phyloP scores from a whole-genome alignment of 2,888 invertebrate species.

The Apamea anceps region DNA sequence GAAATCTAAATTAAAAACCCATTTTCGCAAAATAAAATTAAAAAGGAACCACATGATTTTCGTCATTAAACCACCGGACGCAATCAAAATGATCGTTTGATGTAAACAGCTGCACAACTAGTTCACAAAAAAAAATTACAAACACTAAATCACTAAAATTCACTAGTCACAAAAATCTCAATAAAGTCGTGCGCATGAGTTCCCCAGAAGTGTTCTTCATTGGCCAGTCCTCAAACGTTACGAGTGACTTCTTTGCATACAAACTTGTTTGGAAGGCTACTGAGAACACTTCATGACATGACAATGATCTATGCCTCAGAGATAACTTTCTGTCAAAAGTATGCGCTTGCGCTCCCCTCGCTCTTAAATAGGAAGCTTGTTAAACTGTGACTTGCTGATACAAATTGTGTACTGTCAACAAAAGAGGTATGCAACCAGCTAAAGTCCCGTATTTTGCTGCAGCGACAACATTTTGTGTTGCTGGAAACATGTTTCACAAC shows the following conservation, averaged over 20 bases:
- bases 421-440: conserved; percentile 13
- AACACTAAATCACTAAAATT: conserved; percentile 23
- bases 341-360: conserved; percentile 50
- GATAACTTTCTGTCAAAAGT: conserved; percentile 72
- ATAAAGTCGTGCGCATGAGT: conserved; percentile 46
- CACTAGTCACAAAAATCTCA: conserved; percentile 47
- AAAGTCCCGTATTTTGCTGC: background rate
- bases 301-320: conserved; percentile 82
- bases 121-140: conserved; percentile 21
- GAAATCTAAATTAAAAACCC: conserved; percentile 38
- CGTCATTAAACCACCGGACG: conserved; percentile 42
- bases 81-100: conserved; percentile 35
- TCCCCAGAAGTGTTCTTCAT: conserved; percentile 69
- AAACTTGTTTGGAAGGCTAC: conserved; percentile 83
- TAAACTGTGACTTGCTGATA: conserved; percentile 43
- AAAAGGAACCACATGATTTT: conserved; percentile 4
- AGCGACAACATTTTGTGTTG: background rate
- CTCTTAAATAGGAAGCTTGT: conserved; percentile 52
- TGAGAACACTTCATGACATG: conserved; percentile 78
- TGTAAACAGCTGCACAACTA: conserved; percentile 36
- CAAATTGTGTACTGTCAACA: conserved; percentile 44
- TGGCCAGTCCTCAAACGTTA: conserved; percentile 75
- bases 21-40: background rate
- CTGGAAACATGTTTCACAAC: background rate
- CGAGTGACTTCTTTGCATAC: conserved; percentile 68